Evolutionary conservation across 2,113 vertebrate species (phyloP).

Genomic region (Mirza zaza): DNA sequence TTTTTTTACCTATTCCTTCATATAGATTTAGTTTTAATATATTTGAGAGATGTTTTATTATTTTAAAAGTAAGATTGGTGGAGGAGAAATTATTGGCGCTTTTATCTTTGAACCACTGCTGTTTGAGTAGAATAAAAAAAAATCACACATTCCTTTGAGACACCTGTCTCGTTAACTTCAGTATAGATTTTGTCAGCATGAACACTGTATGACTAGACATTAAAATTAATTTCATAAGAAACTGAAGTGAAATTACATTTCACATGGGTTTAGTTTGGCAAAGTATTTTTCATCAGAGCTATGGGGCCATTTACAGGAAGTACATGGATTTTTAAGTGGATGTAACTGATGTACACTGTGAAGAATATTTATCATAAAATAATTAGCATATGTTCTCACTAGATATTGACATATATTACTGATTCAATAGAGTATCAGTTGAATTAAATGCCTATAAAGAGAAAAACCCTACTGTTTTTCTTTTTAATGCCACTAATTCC

Average conservation of each 20-base stretch:
- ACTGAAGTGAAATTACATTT: conserved; percentile 62
- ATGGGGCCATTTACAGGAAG: background rate
- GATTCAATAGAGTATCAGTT: background rate
- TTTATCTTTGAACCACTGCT: conserved; percentile 19
- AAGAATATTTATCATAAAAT: conserved; percentile 9
- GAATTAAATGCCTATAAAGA: background rate
- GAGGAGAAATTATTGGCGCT: conserved; percentile 21
- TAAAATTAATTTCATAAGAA: conserved; percentile 76
- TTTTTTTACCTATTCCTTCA: background rate
- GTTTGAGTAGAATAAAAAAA: conserved; percentile 50
- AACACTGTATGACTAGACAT: conserved; percentile 51
- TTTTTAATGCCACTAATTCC: background rate
- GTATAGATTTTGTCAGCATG: conserved; percentile 71
- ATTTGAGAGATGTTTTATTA: background rate
- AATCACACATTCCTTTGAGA: conserved; percentile 53
- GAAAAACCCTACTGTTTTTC: background rate
- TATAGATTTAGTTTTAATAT: background rate
- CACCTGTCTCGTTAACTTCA: conserved; percentile 67
- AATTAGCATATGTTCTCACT: background rate
- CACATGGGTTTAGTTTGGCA: conserved; percentile 22
- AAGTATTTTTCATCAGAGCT: conserved; percentile 1
- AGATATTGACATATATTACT: background rate
- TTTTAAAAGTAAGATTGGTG: background rate
- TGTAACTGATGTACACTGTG: background rate
- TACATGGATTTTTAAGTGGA: background rate